Evolutionary conservation across 2,888 invertebrate species (phyloP).

Genomic region (Calameuta idolon): DNA sequence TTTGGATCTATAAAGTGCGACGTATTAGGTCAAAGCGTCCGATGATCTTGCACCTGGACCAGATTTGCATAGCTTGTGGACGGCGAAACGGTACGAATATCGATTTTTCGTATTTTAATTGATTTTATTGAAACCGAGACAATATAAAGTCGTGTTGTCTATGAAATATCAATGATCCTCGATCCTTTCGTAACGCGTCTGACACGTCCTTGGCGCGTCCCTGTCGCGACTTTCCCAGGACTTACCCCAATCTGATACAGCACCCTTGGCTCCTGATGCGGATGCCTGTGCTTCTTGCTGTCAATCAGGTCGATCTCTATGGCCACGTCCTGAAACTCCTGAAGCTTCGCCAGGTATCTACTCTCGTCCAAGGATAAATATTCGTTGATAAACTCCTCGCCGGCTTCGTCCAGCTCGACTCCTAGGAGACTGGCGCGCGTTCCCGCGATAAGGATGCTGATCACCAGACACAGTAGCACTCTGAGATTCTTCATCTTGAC

Average conservation of each 20-base stretch:
- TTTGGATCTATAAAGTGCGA: not conserved
- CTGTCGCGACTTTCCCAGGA: slow-evolving; percentile 33
- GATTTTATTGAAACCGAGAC: no score
- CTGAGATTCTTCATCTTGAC: not conserved
- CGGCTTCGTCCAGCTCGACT: slow-evolving; percentile 49
- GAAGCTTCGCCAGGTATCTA: slow-evolving; percentile 51
- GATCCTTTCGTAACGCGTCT: no score
- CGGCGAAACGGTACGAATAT: no score
- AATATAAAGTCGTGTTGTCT: no score
- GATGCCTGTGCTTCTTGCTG: slow-evolving; percentile 44
- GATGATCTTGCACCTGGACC: not conserved
- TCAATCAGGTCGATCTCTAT: slow-evolving; percentile 61
- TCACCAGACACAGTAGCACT: not conserved
- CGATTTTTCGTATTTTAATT: no score
- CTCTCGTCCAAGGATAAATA: slow-evolving; percentile 53
- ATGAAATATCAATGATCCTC: no score
- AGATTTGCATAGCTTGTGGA: not conserved
- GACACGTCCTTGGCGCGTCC: not conserved
- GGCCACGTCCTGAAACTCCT: slow-evolving; percentile 55
- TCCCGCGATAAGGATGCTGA: not conserved
- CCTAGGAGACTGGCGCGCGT: slow-evolving; percentile 40
- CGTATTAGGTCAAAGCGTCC: not conserved
- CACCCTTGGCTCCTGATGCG: slow-evolving; percentile 70
- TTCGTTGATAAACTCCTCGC: slow-evolving; percentile 53
- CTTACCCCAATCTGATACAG: slow-evolving; percentile 83